Conservation (phyloP, 2,888 invertebrate genomes). For the Ophion ellenae region DNA sequence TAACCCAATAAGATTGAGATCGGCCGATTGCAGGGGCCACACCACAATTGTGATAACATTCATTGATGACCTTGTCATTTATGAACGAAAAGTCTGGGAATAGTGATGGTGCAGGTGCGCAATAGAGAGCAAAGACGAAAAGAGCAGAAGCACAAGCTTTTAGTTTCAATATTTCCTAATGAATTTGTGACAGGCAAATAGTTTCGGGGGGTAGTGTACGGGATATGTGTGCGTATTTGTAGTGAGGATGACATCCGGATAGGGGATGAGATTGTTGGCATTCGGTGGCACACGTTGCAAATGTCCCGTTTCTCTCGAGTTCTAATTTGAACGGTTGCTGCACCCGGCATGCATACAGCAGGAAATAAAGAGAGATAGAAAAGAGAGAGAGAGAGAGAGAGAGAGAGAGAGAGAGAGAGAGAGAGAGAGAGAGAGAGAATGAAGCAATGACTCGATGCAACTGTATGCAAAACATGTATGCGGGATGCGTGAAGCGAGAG, state of each 20-base stretch:
- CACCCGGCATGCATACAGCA: slow-evolving; percentile 38
- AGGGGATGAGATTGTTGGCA: neutral
- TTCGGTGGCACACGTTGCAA: slow-evolving; percentile 47
- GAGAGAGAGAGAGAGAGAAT: slow-evolving; percentile 25
- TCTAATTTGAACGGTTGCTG: slow-evolving; percentile 58
- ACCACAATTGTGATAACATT: neutral
- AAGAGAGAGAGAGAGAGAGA: slow-evolving; percentile 25
- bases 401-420: slow-evolving; percentile 10
- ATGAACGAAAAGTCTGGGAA: neutral
- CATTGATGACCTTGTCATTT: neutral
- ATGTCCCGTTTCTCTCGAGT: slow-evolving; percentile 56
- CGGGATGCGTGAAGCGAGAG: slow-evolving; percentile 25
- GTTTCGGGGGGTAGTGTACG: neutral
- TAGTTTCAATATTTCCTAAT: neutral
- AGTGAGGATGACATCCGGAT: slow-evolving; percentile 9
- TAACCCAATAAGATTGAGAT: neutral
- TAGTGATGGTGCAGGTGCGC: neutral
- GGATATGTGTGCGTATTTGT: neutral
- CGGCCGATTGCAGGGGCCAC: neutral
- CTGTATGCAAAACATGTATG: slow-evolving; percentile 34
- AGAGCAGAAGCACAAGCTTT: neutral
- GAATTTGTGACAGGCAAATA: neutral
- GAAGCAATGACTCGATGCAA: slow-evolving; percentile 22
- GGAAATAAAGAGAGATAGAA: slow-evolving; percentile 10
- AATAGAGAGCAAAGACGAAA: neutral